Percentiles rank a stretch among this genome's conserved stretches.
Evolutionary conservation across 2,888 invertebrate species (phyloP).

Genomic region (Osedax frankpressi): DNA sequence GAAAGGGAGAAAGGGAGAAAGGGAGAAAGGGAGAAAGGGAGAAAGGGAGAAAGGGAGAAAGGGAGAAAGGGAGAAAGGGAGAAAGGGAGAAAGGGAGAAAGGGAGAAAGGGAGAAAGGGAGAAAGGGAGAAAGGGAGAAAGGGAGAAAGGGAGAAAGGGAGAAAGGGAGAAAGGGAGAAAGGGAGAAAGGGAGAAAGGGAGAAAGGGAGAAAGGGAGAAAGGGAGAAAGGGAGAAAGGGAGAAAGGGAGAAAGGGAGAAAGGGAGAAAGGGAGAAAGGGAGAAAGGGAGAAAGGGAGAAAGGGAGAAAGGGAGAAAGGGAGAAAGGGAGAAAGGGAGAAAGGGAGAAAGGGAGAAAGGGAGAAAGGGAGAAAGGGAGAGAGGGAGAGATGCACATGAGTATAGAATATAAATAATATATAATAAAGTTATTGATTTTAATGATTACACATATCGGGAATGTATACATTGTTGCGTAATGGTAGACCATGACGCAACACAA

Average conservation of each 20-base stretch:
- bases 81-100: neutral
- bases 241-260: neutral
- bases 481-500: too few species aligned
- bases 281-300: neutral
- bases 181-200: too few species aligned
- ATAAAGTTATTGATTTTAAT: too few species aligned
- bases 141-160: neutral
- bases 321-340: neutral
- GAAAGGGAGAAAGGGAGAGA: neutral
- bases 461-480: too few species aligned
- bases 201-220: neutral
- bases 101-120: neutral
- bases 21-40: neutral
- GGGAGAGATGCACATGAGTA: neutral
- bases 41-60: neutral
- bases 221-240: neutral
- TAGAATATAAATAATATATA: neutral
- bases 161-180: neutral
- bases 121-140: neutral
- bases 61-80: neutral
- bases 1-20: neutral
- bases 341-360: neutral
- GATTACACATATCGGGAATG: too few species aligned
- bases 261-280: neutral
- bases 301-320: neutral